phyloP scores from a whole-genome alignment of 2,888 invertebrate genomes.

The Eupeodes luniger region DNA sequence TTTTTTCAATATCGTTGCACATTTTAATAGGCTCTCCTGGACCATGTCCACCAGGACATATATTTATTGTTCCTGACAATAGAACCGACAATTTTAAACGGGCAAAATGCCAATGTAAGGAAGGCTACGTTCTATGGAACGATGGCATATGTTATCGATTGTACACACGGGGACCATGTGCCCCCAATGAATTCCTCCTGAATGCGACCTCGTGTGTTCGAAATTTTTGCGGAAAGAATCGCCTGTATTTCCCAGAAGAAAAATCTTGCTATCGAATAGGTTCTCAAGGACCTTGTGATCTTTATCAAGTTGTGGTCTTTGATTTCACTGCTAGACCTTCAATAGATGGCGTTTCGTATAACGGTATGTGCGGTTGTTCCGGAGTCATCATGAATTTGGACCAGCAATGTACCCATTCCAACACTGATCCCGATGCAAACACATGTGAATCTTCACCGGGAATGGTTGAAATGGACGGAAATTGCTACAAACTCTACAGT shows the following conservation, averaged over 20 bases:
- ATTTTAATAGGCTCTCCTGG: constrained; percentile 87
- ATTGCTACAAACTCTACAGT: constrained; percentile 91
- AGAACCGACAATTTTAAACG: constrained; percentile 78
- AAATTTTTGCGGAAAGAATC: constrained; percentile 90
- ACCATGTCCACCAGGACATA: constrained; percentile 90
- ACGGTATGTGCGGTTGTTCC: constrained; percentile 91
- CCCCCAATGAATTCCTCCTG: constrained; percentile 88
- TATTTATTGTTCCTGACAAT: constrained; percentile 86
- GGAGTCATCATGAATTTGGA: constrained; percentile 83
- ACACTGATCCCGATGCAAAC: constrained; percentile 80
- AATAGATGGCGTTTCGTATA: constrained; percentile 92
- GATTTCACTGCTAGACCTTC: constrained; percentile 92
- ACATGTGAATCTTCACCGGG: constrained; percentile 87
- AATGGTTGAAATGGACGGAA: constrained; percentile 87
- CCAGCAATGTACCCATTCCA: constrained; percentile 81
- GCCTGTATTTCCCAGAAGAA: constrained; percentile 90
- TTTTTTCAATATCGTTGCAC: neutral
- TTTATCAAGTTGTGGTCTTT: constrained; percentile 90
- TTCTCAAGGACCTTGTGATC: constrained; percentile 89
- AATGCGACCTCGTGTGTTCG: constrained; percentile 88
- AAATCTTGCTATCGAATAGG: constrained; percentile 92
- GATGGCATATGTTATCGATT: constrained; percentile 90
- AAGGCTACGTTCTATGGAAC: constrained; percentile 87
- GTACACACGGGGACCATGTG: constrained; percentile 92
- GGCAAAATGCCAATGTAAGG: constrained; percentile 89